Evolutionary conservation across 2,888 invertebrate genomes (phyloP).

Genomic region (Tubulanus polymorphus): DNA sequence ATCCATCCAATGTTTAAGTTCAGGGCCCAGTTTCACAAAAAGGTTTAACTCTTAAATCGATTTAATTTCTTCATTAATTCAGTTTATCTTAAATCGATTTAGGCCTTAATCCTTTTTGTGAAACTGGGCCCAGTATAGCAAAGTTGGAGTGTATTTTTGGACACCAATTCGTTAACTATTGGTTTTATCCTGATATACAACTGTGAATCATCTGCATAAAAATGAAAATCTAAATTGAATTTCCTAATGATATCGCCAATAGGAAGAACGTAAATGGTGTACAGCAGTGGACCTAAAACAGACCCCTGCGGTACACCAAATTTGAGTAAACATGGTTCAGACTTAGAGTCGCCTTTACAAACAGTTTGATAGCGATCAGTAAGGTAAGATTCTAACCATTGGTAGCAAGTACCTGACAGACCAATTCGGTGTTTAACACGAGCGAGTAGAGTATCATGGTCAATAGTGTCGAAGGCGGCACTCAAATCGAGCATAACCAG

Average conservation of each 20-base stretch:
- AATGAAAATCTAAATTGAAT: slow-evolving; percentile 17
- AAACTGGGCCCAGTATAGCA: no score
- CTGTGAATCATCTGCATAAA: slow-evolving; percentile 19
- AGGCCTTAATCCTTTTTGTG: no score
- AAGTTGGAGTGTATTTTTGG: no score
- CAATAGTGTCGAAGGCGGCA: slow-evolving; percentile 19
- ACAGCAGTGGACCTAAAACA: slow-evolving; percentile 11
- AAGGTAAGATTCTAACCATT: slow-evolving; percentile 17
- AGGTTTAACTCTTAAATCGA: no score
- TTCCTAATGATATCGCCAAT: slow-evolving; percentile 16
- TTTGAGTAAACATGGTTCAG: background rate
- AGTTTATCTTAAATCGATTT: no score
- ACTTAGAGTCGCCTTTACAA: slow-evolving; percentile 1
- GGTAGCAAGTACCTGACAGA: slow-evolving; percentile 12
- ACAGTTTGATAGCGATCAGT: slow-evolving; percentile 12
- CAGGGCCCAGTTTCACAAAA: no score
- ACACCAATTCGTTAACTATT: no score
- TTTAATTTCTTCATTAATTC: slow-evolving; percentile 10
- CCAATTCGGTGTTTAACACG: slow-evolving; percentile 7
- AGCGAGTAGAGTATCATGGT: slow-evolving; percentile 11
- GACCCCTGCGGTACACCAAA: no score
- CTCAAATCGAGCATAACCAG: slow-evolving; percentile 16
- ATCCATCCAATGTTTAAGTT: slow-evolving; percentile 14
- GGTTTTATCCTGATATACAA: slow-evolving; percentile 13
- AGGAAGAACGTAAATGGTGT: slow-evolving; percentile 13